Percentiles rank a stretch among this genome's conserved stretches.
Evolutionary conservation across 2,113 vertebrate species (phyloP).

Genomic region (Odontesthes bonariensis): DNA sequence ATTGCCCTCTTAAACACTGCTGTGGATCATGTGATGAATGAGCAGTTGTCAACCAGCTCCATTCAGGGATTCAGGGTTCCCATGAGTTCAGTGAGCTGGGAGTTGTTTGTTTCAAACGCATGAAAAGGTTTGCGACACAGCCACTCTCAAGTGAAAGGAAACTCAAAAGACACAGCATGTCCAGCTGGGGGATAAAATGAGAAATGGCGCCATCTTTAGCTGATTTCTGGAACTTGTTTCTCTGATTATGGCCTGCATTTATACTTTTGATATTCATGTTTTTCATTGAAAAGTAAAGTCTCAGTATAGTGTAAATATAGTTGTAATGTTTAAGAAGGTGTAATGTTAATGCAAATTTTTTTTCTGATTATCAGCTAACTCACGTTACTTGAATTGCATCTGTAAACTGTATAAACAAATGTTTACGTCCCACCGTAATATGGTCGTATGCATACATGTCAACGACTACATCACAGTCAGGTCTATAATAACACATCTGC

Average conservation of each 20-base stretch:
- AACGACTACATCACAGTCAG: too few relatives aligned
- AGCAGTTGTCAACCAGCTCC: constrained; percentile 12
- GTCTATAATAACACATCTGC: too few relatives aligned
- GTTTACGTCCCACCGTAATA: too few relatives aligned
- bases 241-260: background rate
- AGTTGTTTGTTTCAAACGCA: constrained; percentile 23
- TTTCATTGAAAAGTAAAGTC: too few relatives aligned
- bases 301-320: too few relatives aligned
- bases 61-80: constrained; percentile 42
- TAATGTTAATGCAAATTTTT: too few relatives aligned
- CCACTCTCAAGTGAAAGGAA: background rate
- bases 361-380: too few relatives aligned
- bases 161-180: background rate
- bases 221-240: background rate
- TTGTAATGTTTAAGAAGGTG: too few relatives aligned
- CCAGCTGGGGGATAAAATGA: constrained; percentile 3
- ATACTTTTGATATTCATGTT: too few relatives aligned
- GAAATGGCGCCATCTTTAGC: constrained; percentile 67
- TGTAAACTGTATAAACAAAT: too few relatives aligned
- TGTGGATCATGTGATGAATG: constrained; percentile 29
- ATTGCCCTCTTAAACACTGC: constrained; percentile 7
- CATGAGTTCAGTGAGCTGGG: constrained; percentile 26
- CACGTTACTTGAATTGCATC: too few relatives aligned
- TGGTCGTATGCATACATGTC: too few relatives aligned
- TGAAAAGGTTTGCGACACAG: constrained; percentile 10